A percentile compares a stretch with the other conserved stretches of the same genome.
phyloP scores from a whole-genome alignment of 2,113 vertebrate species.

The Gallinago undulata region DNA sequence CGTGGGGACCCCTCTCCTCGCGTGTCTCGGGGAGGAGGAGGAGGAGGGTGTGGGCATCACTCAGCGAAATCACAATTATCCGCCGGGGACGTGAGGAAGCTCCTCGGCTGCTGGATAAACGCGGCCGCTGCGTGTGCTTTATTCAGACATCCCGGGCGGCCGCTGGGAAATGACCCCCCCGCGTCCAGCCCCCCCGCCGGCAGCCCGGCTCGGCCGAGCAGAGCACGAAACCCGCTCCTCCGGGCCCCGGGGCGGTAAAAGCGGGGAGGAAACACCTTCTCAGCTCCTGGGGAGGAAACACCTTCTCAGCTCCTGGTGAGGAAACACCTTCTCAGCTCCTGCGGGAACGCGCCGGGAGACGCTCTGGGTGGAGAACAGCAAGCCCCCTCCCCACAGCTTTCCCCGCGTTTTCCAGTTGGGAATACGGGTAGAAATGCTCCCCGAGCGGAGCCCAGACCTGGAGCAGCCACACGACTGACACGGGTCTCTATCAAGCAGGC shows the following conservation, averaged over 20 bases:
- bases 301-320: background rate
- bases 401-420: background rate
- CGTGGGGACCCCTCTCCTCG: background rate
- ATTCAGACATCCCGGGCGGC: background rate
- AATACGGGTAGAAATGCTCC: background rate
- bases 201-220: accelerated
- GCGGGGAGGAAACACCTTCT: background rate
- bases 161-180: background rate
- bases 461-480: background rate
- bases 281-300: background rate
- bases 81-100: background rate
- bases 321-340: background rate
- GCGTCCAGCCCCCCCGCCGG: background rate
- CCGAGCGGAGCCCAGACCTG: background rate
- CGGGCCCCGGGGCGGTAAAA: background rate
- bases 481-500: background rate
- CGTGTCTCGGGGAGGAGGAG: background rate
- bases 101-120: background rate
- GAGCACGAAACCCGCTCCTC: background rate
- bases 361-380: no score
- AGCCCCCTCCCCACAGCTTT: background rate
- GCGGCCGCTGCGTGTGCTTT: background rate
- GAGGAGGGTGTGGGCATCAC: accelerated
- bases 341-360: no score
- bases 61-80: accelerated